These are phyloP conservation scores for Lerema accius DNA, from an alignment of 1,140 invertebrate genomes.

Conservation along the genomic window DNA sequence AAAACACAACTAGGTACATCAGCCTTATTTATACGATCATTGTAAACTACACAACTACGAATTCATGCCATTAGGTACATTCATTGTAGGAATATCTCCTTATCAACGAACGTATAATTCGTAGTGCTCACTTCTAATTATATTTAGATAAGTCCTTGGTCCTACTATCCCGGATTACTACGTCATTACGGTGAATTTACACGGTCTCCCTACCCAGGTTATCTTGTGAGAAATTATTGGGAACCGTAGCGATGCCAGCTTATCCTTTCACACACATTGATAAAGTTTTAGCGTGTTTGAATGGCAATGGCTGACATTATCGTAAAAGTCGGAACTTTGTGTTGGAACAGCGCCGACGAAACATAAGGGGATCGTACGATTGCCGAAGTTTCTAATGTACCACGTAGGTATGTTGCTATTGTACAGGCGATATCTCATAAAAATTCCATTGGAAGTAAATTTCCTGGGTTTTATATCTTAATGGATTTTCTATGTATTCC, in stretches of 20 bases:
- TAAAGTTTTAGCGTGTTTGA: constrained; percentile 80
- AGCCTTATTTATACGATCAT: too few species aligned
- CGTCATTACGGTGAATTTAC: background rate
- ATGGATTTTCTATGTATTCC: constrained; percentile 25
- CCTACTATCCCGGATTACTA: too few species aligned
- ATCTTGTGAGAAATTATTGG: constrained; percentile 23
- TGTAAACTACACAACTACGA: too few species aligned
- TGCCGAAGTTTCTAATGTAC: constrained; percentile 79
- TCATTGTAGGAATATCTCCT: too few species aligned
- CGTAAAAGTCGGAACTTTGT: constrained; percentile 81
- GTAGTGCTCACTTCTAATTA: too few species aligned
- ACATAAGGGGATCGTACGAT: constrained; percentile 81
- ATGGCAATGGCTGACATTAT: constrained; percentile 81
- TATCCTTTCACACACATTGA: constrained; percentile 79
- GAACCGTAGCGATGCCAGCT: constrained; percentile 40
- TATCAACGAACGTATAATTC: too few species aligned
- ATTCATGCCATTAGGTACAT: too few species aligned
- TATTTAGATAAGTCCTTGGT: too few species aligned
- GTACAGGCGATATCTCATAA: constrained; percentile 53
- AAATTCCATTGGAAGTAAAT: constrained; percentile 12
- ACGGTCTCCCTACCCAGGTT: background rate
- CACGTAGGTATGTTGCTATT: constrained; percentile 68
- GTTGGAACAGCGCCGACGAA: constrained; percentile 73
- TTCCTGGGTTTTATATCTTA: constrained; percentile 14
- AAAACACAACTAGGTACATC: too few species aligned